phyloP scores from a whole-genome alignment of 2,797 vertebrate genomes.

The Ambastaia sidthimunki region DNA sequence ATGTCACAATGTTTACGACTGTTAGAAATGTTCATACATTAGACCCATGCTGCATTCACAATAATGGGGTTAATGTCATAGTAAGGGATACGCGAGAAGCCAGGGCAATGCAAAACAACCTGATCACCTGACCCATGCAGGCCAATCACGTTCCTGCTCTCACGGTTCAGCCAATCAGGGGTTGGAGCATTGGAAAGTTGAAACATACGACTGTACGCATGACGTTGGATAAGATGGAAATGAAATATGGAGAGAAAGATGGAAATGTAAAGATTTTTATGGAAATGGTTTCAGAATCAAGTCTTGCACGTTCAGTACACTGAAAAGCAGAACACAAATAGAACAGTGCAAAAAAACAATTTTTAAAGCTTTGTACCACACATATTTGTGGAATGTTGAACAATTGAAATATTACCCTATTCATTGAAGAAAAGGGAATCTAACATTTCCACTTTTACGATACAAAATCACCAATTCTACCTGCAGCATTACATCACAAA shows the following conservation, averaged over 20 bases:
- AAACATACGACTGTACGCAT: constrained; percentile 79
- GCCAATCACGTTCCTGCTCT: constrained; percentile 79
- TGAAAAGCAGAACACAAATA: not conserved
- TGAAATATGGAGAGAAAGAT: constrained; percentile 47
- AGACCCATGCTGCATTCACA: constrained; percentile 55
- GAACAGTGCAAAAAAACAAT: not conserved
- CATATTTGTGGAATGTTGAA: not conserved
- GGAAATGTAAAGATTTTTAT: constrained; percentile 48
- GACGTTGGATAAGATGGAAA: constrained; percentile 65
- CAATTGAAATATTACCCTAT: not conserved
- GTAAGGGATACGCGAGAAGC: constrained; percentile 53
- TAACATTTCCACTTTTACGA: not conserved
- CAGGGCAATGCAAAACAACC: constrained; percentile 62
- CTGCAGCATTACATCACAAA: constrained; percentile 7
- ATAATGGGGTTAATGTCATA: constrained; percentile 56
- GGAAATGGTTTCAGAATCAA: not conserved
- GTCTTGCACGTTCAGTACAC: constrained; percentile 7
- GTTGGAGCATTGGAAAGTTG: constrained; percentile 87
- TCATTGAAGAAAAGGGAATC: not conserved
- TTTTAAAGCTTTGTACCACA: constrained; percentile 27
- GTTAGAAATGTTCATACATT: constrained; percentile 27
- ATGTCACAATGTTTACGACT: not conserved
- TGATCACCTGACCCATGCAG: constrained; percentile 69
- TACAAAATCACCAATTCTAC: constrained; percentile 7
- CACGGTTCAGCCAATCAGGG: constrained; percentile 87